Evolutionary conservation across 2,888 invertebrate genomes (phyloP).

Genomic region (Drosophila koepferae): DNA sequence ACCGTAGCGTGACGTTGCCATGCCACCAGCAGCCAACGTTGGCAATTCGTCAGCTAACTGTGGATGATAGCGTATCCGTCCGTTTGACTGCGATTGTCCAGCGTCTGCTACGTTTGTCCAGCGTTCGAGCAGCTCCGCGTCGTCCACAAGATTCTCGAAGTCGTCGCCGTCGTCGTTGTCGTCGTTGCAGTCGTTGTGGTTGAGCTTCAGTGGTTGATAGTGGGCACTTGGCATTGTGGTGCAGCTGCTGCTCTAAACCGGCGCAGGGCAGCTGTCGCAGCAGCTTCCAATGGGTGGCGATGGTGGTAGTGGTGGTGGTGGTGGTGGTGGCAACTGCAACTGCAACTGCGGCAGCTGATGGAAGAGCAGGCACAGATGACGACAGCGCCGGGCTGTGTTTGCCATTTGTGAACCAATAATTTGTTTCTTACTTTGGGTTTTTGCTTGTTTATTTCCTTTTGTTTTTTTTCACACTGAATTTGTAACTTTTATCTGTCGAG

Average conservation of each 20-base stretch:
- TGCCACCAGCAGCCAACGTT: slow-evolving; percentile 8
- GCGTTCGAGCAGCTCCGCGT: neutral
- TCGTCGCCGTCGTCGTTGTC: slow-evolving; percentile 37
- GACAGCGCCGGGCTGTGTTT: slow-evolving; percentile 40
- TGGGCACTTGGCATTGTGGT: slow-evolving; percentile 71
- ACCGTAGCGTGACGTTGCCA: slow-evolving; percentile 22
- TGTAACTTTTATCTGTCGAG: neutral
- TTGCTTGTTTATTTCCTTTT: slow-evolving; percentile 2
- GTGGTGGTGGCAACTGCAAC: slow-evolving; percentile 18
- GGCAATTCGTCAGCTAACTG: slow-evolving; percentile 21
- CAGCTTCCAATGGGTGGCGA: slow-evolving; percentile 8
- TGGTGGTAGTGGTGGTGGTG: neutral
- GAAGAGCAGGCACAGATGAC: slow-evolving; percentile 35
- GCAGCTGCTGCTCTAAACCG: slow-evolving; percentile 30
- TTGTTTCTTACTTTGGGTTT: neutral
- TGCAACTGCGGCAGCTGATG: slow-evolving; percentile 26
- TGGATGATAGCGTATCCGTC: slow-evolving; percentile 31
- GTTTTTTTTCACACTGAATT: slow-evolving; percentile 5
- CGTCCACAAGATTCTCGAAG: slow-evolving; percentile 2
- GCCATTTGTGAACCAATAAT: slow-evolving; percentile 52
- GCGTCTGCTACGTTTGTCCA: neutral
- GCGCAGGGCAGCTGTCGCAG: slow-evolving; percentile 21
- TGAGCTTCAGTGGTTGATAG: slow-evolving; percentile 62
- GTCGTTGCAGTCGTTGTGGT: slow-evolving; percentile 37
- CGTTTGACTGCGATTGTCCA: neutral